Evolutionary conservation across 2,888 invertebrate genomes (phyloP), one percentile per base, ranked within the genome.

Genomic region (Andrena camellia): DNA sequence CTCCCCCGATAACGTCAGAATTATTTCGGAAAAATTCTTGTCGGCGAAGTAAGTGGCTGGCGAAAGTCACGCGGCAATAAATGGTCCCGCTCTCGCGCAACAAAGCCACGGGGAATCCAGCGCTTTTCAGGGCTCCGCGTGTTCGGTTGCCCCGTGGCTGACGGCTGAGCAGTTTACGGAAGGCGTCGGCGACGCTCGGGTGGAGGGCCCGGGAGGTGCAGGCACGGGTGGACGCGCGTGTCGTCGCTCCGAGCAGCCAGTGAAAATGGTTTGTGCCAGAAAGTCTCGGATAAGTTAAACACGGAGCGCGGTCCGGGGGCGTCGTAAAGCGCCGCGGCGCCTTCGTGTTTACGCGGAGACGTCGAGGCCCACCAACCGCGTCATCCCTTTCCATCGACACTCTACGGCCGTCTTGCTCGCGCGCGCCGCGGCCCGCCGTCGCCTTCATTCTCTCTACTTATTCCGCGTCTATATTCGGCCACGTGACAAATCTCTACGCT

Each of bases 271-370:
- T 83, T 90, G 89, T 90, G 91, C 86, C 90, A 90, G 90, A 89
- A 89, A 90, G 90, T 91, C 90, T 89, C 89, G 88, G 88, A 86
- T 91, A 91, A 92, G 90, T 91, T 93, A 93, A 93, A 92, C 92
- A 92, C 82, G 85, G 82, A 69, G 81, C 87, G 86, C 84, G 87
- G 89, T 88, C 88, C 86, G 87, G 87, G 88, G 92, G 93, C 94
- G 93, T 94, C 94, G 94, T 94, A 94, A 94, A 94, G 94, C 94
- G 94, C 93, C 94, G 94, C 94, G 95, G 95, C 95, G 95, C 95
- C 95, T 94, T 92, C 92, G 92, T 95, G 95, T 95, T 95, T 95
- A 95, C 94, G 80, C 81, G 78, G 73, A 79, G 86, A 84, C 83
- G 88, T 83, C 88, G 87, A 78, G 87, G 90, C 89, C 90, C 90